Conservation (phyloP, 2,888 invertebrate species). For the Timandra comae region DNA sequence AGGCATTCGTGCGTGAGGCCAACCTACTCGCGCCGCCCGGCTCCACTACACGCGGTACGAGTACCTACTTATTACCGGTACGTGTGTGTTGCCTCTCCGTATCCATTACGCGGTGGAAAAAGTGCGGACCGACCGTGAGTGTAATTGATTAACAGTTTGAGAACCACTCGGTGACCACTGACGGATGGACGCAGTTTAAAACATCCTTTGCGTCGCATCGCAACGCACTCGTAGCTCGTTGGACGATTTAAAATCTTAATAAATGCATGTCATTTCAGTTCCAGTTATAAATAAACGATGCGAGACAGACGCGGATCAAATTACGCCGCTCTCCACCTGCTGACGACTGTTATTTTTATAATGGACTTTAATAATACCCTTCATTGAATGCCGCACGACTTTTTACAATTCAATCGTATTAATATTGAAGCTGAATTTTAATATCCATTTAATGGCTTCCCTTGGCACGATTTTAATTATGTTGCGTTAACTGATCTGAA, state of each 20-base stretch:
- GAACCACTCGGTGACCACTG: constrained; percentile 42
- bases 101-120: constrained; percentile 69
- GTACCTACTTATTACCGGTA: constrained; percentile 46
- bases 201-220: too few relatives aligned
- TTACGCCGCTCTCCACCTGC: constrained; percentile 20
- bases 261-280: constrained; percentile 38
- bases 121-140: constrained; percentile 59
- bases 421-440: constrained; percentile 27
- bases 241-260: constrained; percentile 47
- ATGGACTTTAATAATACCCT: constrained; percentile 38
- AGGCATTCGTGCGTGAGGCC: constrained; percentile 65
- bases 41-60: constrained; percentile 7
- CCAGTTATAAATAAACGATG: constrained; percentile 28
- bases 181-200: neutral
- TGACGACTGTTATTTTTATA: constrained; percentile 33
- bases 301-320: constrained; percentile 27
- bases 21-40: constrained; percentile 28
- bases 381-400: constrained; percentile 31
- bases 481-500: too few relatives aligned
- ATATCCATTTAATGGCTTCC: constrained; percentile 29
- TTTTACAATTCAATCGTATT: constrained; percentile 34
- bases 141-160: constrained; percentile 72
- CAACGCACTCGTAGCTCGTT: constrained; percentile 15
- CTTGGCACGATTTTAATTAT: constrained; percentile 44
- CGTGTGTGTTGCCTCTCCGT: constrained; percentile 46